Conservation (phyloP, 2,888 invertebrate species). For the Epistrophella euchroma region DNA sequence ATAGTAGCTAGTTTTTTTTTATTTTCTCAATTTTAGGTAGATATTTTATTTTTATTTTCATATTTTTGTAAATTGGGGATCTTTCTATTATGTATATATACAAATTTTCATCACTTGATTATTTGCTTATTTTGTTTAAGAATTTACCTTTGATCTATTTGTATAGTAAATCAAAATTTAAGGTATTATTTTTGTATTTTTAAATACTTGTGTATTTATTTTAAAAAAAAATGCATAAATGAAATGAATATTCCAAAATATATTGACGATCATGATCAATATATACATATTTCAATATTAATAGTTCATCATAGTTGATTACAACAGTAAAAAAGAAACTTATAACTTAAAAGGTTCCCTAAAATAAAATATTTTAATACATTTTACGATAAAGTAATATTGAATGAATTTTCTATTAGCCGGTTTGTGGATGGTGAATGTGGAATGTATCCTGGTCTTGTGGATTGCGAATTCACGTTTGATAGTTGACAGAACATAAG, state of each 20-base stretch:
- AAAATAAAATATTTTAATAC: too few relatives aligned
- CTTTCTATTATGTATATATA: constrained; percentile 37
- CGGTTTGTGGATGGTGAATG: too few relatives aligned
- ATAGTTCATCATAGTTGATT: too few relatives aligned
- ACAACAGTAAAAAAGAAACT: too few relatives aligned
- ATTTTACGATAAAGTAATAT: too few relatives aligned
- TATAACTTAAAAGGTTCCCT: too few relatives aligned
- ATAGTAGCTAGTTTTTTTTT: constrained; percentile 48
- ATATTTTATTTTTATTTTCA: constrained; percentile 9
- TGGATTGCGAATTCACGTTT: too few relatives aligned
- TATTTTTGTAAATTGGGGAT: constrained; percentile 13
- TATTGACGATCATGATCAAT: too few relatives aligned
- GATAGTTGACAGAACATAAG: too few relatives aligned
- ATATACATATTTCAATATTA: too few relatives aligned
- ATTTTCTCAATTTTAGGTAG: constrained; percentile 11
- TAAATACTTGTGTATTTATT: background rate
- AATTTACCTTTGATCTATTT: background rate
- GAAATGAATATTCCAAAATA: background rate
- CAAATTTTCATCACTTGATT: constrained; percentile 28
- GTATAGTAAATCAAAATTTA: background rate
- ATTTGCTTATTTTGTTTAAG: constrained; percentile 23
- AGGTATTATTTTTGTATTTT: background rate
- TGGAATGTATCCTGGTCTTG: too few relatives aligned
- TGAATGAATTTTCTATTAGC: too few relatives aligned
- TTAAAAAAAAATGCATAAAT: background rate